Evolutionary conservation across 2,888 invertebrate species (phyloP).

Genomic region (Dryococelus australis): DNA sequence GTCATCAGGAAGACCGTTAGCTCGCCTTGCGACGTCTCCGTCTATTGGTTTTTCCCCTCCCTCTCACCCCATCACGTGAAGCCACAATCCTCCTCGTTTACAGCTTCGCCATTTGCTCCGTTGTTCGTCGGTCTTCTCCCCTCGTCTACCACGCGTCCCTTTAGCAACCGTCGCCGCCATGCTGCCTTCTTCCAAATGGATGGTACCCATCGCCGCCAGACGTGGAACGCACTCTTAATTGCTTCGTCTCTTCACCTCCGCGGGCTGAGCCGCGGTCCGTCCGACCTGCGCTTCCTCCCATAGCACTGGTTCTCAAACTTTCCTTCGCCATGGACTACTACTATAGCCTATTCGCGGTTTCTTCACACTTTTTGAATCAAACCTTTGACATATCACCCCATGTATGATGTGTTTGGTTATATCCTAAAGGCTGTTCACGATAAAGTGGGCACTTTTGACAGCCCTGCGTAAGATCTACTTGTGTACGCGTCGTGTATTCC

Average conservation of each 20-base stretch:
- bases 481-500: too few species aligned
- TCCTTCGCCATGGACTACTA: too few species aligned
- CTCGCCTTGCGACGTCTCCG: neutral
- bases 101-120: conserved; percentile 4
- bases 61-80: neutral
- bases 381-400: too few species aligned
- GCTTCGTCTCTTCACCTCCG: neutral
- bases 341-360: too few species aligned
- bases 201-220: neutral
- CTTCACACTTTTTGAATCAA: too few species aligned
- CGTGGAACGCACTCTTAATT: conserved; percentile 16
- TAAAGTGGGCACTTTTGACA: too few species aligned
- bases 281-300: neutral
- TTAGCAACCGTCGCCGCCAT: neutral
- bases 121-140: neutral
- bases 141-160: too few species aligned
- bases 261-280: neutral
- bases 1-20: neutral
- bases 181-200: neutral
- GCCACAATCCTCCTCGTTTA: neutral
- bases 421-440: too few species aligned
- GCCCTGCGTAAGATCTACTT: too few species aligned
- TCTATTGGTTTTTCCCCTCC: neutral
- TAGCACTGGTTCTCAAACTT: too few species aligned
- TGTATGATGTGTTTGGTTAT: too few species aligned